Base-by-base conservation (phyloP, 1,140 invertebrate genomes). In the Lamellibrachia luymesi region DNA sequence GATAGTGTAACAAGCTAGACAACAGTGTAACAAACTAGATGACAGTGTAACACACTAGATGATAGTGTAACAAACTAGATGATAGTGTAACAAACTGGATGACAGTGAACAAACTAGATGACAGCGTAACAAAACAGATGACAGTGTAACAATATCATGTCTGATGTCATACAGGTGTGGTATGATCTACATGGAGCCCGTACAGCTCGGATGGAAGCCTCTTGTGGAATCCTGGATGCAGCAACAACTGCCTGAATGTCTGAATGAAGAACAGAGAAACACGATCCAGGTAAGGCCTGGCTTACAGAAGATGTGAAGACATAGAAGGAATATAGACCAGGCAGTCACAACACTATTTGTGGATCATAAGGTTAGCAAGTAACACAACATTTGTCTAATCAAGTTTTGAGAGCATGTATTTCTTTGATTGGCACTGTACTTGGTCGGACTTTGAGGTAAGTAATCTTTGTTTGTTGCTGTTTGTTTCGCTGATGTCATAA, bases 121-220 rank as follows among this genome's bases (percentile, higher is more conserved):
- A 38, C 38, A 38, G 38, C 1, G 38, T 38, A 38, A 38, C 38
- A 38, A 80, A 80, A 80, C 25, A 80, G 6, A 80, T 10, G 25
- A 80, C 13, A 13, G 52, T 56, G 38, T 56, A 56, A 56, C 52
- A 80, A 80, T 91, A 5, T 51, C 17, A 91, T 13, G n/a, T 38
- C 25, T 91, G n/a, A 27, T 93, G 25, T 91, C 25, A 5, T 8
- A 92, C 93, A 96, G 96, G 93, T 96, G 96, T 95, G 96, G 96
- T 50, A 96, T 96, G 96, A 96, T 96, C 90, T 96, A 96, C 94
- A 95, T 96, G 95, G 96, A 96, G 93, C 95, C 95, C 6, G 92
- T 95, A 56, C 95, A 96, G 94, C 94, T 96, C 8, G 95, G 95
- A 51, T 95, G 95, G 95, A 94, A 96, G 51, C 95, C 95, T n/a